A percentile compares a stretch with the other conserved stretches of the same genome.
Evolutionary conservation across 2,888 invertebrate species (phyloP).

Genomic region (Boloria selene): DNA sequence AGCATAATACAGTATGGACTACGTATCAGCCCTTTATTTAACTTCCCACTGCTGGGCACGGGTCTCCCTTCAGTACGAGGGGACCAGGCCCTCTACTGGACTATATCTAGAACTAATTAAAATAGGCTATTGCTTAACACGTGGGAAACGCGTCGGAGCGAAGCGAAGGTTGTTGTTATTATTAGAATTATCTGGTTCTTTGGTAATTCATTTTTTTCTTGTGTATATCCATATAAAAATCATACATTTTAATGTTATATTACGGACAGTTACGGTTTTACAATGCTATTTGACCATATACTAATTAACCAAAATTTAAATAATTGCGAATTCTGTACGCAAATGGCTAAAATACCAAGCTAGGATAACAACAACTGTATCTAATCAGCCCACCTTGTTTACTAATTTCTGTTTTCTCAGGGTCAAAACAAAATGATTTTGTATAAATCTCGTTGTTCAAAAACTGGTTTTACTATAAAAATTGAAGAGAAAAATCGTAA

Average conservation of each 20-base stretch:
- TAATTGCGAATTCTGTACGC: slow-evolving; percentile 20
- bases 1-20: no score
- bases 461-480: slow-evolving; percentile 9
- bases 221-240: background rate
- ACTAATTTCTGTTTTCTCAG: slow-evolving; percentile 16
- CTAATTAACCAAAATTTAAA: slow-evolving; percentile 25
- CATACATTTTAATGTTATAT: background rate
- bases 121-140: no score
- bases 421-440: slow-evolving; percentile 12
- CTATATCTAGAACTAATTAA: no score
- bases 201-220: no score
- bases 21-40: no score
- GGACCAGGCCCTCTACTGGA: no score
- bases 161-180: no score
- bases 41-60: no score
- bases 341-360: slow-evolving; percentile 11
- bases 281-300: slow-evolving; percentile 6
- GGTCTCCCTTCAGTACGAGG: no score
- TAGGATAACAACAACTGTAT: slow-evolving; percentile 7
- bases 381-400: slow-evolving; percentile 18
- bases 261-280: background rate
- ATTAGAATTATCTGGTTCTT: no score
- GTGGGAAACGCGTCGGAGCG: no score
- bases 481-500: background rate
- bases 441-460: background rate